Evolutionary conservation across 2,888 invertebrate genomes (phyloP), one percentile per base, ranked within the genome.

Genomic region (Sisyra nigra): DNA sequence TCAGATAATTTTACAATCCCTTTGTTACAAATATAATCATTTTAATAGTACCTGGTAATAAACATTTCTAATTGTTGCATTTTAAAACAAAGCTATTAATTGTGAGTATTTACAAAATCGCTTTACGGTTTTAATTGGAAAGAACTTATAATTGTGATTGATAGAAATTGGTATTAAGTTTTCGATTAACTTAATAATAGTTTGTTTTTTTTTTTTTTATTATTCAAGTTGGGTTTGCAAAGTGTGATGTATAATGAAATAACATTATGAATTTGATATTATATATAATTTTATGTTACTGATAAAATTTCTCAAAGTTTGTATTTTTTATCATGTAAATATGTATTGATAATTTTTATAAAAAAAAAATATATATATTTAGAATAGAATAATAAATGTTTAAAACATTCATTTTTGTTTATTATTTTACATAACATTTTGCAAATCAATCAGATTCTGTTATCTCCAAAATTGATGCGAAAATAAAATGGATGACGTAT

Each of bases 391-490:
- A 33, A 38, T 34, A 19, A 19, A 5, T 14, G 10, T 30, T 30
- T 34, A 49, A 47, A 46, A 44, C 41, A 46, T 41, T 47, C 44
- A 47, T 45, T 51, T 48, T 49, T 50, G 46, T 53, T 46, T 48
- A 45, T 50, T 41, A 42, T 48, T 48, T 48, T 47, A 34, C 15
- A 34, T 34, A 34, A 34, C 15, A 34, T 34, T 11, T 34, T 14
- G 11, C 14, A 33, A 14, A 13, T 34, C 15, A 24, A 24, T 24
- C n/a, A n/a, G n/a, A n/a, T n/a, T n/a, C n/a, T n/a, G n/a, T n/a
- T n/a, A 24, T 24, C 24, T 24, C 24, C 13, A 34, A 34, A 11
- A n/a, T 34, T 11, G 14, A n/a, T 34, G 13, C 13, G 8, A 14
- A 7, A 14, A 34, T 11, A 34, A 4, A 34, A n/a, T 34, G 15